A percentile compares a stretch with the other conserved stretches of the same genome.
These are phyloP conservation scores for Orycteropus afer DNA, from an alignment of 2,113 vertebrate species.

Conservation along the genomic window DNA sequence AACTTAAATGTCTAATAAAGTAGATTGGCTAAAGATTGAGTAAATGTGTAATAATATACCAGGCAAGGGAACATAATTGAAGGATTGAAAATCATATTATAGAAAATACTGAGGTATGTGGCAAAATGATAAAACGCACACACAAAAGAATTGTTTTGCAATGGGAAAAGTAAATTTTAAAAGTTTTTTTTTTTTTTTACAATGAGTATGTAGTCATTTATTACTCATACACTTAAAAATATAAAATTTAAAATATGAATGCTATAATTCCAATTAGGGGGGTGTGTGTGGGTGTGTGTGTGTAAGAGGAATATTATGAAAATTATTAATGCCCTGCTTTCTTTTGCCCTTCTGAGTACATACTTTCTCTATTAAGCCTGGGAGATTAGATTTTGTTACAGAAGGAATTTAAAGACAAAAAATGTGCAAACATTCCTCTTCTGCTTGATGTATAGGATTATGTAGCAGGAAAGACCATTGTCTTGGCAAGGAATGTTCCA, in stretches of 20 bases:
- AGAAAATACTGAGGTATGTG: neutral
- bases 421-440: neutral
- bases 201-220: neutral
- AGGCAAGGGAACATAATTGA: neutral
- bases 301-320: neutral
- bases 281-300: neutral
- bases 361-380: neutral
- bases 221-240: constrained; percentile 1
- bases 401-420: neutral
- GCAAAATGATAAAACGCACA: neutral
- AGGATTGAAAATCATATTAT: neutral
- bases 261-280: neutral
- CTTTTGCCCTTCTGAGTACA: neutral
- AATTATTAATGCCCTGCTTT: neutral
- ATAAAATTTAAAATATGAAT: neutral
- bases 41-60: neutral
- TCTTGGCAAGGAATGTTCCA: neutral
- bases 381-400: constrained; percentile 21
- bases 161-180: constrained; percentile 4
- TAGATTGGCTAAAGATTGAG: neutral
- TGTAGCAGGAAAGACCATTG: neutral
- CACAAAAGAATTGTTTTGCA: neutral
- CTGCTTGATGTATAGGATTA: neutral
- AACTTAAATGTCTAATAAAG: neutral
- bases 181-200: no score